Evolutionary conservation across 2,113 vertebrate genomes (phyloP), one percentile per base, ranked within the genome.

Genomic region (Motacilla tschutschensis): DNA sequence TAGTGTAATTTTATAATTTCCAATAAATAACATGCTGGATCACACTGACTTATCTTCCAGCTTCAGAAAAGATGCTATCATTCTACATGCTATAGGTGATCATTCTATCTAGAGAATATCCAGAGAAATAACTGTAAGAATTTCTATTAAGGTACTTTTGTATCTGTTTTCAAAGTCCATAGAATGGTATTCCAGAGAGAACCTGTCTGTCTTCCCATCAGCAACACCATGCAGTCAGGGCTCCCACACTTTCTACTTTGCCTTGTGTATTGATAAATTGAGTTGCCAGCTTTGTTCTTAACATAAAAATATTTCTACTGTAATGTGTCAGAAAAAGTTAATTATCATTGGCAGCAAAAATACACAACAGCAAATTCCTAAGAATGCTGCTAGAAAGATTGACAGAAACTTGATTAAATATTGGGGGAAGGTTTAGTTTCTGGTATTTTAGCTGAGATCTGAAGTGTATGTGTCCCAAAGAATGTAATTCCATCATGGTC

Each of bases 211-310:
- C 38, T 71, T 76, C n/a, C 51, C 25, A 3, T 33, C 71, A 70
- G 19, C n/a, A 50, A 6, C 0, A 1, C 7, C 14, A 41, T 19
- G 46, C 33, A 55, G 55, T 40, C 75, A 51, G 67, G 1, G 2
- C 24, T 85, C 47, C 40, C 51, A 54, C 7, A 35, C 38, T 70
- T 79, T 79, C 33, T 50, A 22, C 75, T 79, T 75, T 90, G 38
- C 26, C n/a, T 79, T 0, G 0, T 3, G 0, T 35, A 35, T 13
- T 58, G n/a, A 69, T 29, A 73, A 47, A 85, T 40, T 50, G 76
- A 77, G 24, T 58, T 89, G 35, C 67, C 55, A 87, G 18, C 31
- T 76, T 82, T 4, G 4, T 58, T 87, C 9, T 25, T 71, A 43
- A 89, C 29, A 13, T 26, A 43, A 65, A 79, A 75, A 79, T 79